Evolutionary conservation across 2,113 vertebrate species (phyloP).

Genomic region (Meles meles): DNA sequence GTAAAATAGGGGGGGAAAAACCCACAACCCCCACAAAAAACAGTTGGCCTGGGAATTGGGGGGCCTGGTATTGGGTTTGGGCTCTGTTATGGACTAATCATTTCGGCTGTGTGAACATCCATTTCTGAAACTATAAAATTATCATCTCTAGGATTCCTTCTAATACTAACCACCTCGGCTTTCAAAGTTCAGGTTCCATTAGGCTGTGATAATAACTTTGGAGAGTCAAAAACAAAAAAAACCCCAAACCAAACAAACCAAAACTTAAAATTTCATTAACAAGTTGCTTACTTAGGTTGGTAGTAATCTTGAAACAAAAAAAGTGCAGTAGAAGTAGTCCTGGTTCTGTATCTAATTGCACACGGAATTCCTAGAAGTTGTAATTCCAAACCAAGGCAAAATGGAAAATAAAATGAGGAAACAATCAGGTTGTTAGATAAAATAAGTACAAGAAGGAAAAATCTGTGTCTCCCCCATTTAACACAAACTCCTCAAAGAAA

Average conservation of each 20-base stretch:
- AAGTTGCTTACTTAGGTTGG: background rate
- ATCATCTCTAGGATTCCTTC: background rate
- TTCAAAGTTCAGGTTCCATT: background rate
- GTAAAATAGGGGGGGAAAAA: constrained; percentile 17
- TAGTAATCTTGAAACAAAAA: constrained; percentile 10
- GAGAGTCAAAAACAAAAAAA: background rate
- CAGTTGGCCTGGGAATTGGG: background rate
- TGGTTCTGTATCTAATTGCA: background rate
- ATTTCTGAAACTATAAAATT: background rate
- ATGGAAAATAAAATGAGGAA: background rate
- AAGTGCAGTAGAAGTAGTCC: background rate
- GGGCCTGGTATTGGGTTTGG: background rate
- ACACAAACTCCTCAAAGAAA: background rate
- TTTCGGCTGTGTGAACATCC: background rate
- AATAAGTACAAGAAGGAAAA: background rate
- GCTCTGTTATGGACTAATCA: background rate
- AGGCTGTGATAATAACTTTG: background rate
- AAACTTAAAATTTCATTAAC: background rate
- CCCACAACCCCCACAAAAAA: background rate
- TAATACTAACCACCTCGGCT: background rate
- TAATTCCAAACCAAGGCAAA: background rate
- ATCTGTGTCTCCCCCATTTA: background rate
- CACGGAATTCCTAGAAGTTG: background rate
- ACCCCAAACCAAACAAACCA: too few relatives aligned
- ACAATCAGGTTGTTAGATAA: background rate